Evolutionary conservation across 2,888 invertebrate species (phyloP).

Genomic region (Nasonia oneida): DNA sequence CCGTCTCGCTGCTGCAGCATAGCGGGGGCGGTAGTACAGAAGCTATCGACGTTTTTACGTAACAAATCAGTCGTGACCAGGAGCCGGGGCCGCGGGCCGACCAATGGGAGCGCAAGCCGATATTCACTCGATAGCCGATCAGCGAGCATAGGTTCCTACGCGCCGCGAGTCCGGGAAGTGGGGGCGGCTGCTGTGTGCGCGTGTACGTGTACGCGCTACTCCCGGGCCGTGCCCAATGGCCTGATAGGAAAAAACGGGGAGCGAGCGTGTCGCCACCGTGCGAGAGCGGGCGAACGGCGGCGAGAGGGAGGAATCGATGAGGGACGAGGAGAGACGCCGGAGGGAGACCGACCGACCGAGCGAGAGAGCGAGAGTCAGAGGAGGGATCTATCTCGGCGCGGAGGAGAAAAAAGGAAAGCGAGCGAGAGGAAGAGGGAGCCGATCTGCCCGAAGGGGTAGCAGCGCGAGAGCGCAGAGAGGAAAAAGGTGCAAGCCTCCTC

Average conservation of each 20-base stretch:
- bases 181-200: neutral
- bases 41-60: slow-evolving; percentile 80
- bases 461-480: slow-evolving; percentile 19
- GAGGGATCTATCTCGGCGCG: slow-evolving; percentile 59
- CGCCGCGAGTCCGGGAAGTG: slow-evolving; percentile 62
- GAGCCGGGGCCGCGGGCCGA: slow-evolving; percentile 68
- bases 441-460: slow-evolving; percentile 59
- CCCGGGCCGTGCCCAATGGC: slow-evolving; percentile 77
- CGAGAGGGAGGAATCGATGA: slow-evolving; percentile 63
- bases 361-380: slow-evolving; percentile 58
- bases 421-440: slow-evolving; percentile 42
- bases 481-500: slow-evolving; percentile 58
- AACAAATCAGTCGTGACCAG: slow-evolving; percentile 78
- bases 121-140: slow-evolving; percentile 78
- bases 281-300: neutral
- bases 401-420: slow-evolving; percentile 59
- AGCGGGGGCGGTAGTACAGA: slow-evolving; percentile 73
- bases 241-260: slow-evolving; percentile 66
- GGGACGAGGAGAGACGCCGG: slow-evolving; percentile 61
- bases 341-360: slow-evolving; percentile 64
- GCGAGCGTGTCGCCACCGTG: slow-evolving; percentile 54
- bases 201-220: slow-evolving; percentile 29
- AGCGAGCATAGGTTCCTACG: slow-evolving; percentile 75
- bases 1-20: slow-evolving; percentile 65
- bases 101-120: slow-evolving; percentile 78